Base-by-base conservation (phyloP, 2,113 vertebrate genomes). In the Origma solitaria region DNA sequence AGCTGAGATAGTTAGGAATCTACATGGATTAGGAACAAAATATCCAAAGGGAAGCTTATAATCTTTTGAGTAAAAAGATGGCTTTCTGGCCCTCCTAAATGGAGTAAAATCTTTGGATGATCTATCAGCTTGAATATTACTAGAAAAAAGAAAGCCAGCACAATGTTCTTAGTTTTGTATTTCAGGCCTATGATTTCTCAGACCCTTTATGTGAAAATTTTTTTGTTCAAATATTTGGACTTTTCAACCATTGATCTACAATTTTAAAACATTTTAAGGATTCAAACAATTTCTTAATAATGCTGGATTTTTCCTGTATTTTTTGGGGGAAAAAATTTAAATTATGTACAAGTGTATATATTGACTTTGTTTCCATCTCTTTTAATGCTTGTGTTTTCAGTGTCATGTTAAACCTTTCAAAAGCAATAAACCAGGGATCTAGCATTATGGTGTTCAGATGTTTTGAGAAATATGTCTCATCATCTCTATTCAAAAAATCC, bases 241-340 rank as follows among this genome's bases (percentile, higher is more conserved):
- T 80, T 88, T 88, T 64, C 23, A 85, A 18, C 8, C n/a, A 47
- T 15, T 12, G 16, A 8, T 42, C 40, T 49, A 28, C 40, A 80
- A 62, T 61, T 90, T 45, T 33, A 16, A 86, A 70, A 17, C 17
- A 62, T 45, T 62, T 50, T 70, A 84, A 62, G 18, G 9, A 64
- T 28, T 68, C 31, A 56, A 82, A 42, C 0, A n/a, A 22, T 15
- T 58, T 68, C 19, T 47, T 30, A 42, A 30, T 54, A 45, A 40
- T 21, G 33, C 3, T 49, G 24, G 7, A 12, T 0, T 15, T 66
- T 38, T 13, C 9, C 16, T 70, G 17, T 30, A 77, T 24, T 65
- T 70, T 45, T 27, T 6, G 9, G 15, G 11, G 3, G 0, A 1
- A 8, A 23, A 44, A 50, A 30, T 2, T 2, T 30, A 65, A 40